A percentile compares a stretch with the other conserved stretches of the same genome.
phyloP scores from a whole-genome alignment of 2,797 vertebrate genomes.

The Notamacropus eugenii region DNA sequence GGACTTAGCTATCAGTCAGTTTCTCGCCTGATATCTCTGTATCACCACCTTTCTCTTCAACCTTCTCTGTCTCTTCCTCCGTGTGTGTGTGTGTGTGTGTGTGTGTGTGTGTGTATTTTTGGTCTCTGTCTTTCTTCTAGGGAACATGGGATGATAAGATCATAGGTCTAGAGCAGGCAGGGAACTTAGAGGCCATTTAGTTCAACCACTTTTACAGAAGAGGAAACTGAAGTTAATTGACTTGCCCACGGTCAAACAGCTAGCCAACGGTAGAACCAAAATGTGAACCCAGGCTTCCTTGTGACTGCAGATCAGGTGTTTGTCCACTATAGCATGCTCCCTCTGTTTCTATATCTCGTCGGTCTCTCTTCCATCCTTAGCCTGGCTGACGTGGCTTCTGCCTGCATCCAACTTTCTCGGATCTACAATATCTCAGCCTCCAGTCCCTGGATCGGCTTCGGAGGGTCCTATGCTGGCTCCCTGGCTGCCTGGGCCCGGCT shows the following conservation, averaged over 20 bases:
- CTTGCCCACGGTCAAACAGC: background rate
- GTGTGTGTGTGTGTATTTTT: too few relatives aligned
- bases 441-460: conserved; percentile 92
- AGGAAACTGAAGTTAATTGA: background rate
- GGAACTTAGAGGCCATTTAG: too few relatives aligned
- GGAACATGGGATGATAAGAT: too few relatives aligned
- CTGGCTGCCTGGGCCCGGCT: conserved; percentile 90
- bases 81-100: too few relatives aligned
- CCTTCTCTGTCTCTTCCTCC: too few relatives aligned
- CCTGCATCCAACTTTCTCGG: conserved; percentile 86
- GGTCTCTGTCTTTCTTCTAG: too few relatives aligned
- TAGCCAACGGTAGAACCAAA: background rate
- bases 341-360: background rate
- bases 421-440: conserved; percentile 85
- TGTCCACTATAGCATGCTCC: background rate
- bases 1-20: background rate
- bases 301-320: background rate
- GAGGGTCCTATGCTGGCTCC: conserved; percentile 92
- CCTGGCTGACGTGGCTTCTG: conserved; percentile 85
- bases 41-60: too few relatives aligned
- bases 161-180: too few relatives aligned
- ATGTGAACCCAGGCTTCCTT: background rate
- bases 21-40: too few relatives aligned
- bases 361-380: conserved; percentile 65
- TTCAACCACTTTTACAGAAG: background rate